Evolutionary conservation across 2,888 invertebrate species (phyloP).

Genomic region (Folsomia candida): DNA sequence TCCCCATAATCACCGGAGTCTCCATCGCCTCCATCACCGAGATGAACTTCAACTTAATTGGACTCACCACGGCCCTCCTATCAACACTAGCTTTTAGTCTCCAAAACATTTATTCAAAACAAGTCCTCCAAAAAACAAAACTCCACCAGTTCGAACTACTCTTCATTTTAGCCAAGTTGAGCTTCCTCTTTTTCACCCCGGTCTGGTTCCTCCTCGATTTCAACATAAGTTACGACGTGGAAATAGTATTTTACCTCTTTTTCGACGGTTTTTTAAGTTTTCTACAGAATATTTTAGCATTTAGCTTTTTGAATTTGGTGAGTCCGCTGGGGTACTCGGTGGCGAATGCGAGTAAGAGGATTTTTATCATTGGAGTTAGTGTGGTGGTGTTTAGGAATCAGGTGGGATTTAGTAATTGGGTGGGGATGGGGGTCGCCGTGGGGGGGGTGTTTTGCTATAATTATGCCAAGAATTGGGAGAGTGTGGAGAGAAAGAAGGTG

Average conservation of each 20-base stretch:
- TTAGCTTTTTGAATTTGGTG: conserved; percentile 84
- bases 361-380: conserved; percentile 85
- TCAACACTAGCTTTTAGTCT: conserved; percentile 89
- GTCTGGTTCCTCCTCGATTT: conserved; percentile 73
- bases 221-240: conserved; percentile 7
- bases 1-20: conserved; percentile 88
- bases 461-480: conserved; percentile 60
- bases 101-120: conserved; percentile 93
- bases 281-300: conserved; percentile 92
- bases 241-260: conserved; percentile 52
- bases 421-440: conserved; percentile 87
- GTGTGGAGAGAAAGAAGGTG: neutral
- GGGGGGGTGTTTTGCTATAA: conserved; percentile 88
- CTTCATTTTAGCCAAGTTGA: conserved; percentile 53
- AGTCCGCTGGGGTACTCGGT: conserved; percentile 95
- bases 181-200: conserved; percentile 73
- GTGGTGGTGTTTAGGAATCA: conserved; percentile 85
- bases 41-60: conserved; percentile 81
- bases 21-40: conserved; percentile 89
- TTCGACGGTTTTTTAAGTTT: conserved; percentile 85
- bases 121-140: conserved; percentile 70
- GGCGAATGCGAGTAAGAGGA: conserved; percentile 90
- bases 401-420: conserved; percentile 78
- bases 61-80: conserved; percentile 78
- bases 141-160: conserved; percentile 86